Conservation (phyloP, 1,140 invertebrate genomes). For the Caenorhabditis latens region DNA sequence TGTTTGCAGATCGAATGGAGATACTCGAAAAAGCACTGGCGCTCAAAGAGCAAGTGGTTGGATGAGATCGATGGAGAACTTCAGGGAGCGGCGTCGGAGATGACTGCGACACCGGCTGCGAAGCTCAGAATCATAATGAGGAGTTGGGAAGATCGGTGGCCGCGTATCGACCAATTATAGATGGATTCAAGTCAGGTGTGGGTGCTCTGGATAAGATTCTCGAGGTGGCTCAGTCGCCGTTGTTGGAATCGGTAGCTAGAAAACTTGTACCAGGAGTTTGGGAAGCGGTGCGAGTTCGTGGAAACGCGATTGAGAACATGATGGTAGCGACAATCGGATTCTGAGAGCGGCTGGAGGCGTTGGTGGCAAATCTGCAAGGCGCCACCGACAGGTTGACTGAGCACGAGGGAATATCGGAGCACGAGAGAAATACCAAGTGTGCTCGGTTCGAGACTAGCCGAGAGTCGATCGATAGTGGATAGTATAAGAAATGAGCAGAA, state of each 20-base stretch:
- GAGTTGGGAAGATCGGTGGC: conserved; percentile 90
- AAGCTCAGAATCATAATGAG: conserved; percentile 91
- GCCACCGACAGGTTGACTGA: conserved; percentile 80
- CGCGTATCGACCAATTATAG: conserved; percentile 92
- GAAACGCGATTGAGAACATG: conserved; percentile 91
- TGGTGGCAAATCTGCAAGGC: conserved; percentile 87
- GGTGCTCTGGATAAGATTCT: conserved; percentile 88
- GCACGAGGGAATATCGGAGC: conserved; percentile 49
- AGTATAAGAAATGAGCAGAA: conserved; percentile 91
- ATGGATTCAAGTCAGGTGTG: conserved; percentile 94
- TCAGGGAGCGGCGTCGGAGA: conserved; percentile 84
- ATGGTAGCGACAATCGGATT: conserved; percentile 83
- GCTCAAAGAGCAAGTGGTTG: conserved; percentile 91
- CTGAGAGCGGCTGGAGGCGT: conserved; percentile 83
- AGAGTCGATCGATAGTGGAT: conserved; percentile 84
- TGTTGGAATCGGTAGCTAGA: conserved; percentile 85
- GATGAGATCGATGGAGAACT: conserved; percentile 94
- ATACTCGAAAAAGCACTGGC: conserved; percentile 85
- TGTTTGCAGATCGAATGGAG: conserved; percentile 53
- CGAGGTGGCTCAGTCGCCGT: conserved; percentile 87
- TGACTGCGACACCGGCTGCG: conserved; percentile 89
- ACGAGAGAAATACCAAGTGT: conserved; percentile 55
- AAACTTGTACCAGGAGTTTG: conserved; percentile 89
- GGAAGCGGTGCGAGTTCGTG: conserved; percentile 86
- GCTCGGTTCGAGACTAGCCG: conserved; percentile 30